These are phyloP conservation scores for Chaetodon trifasciatus DNA, from an alignment of 2,797 vertebrate species.

Conservation along the genomic window DNA sequence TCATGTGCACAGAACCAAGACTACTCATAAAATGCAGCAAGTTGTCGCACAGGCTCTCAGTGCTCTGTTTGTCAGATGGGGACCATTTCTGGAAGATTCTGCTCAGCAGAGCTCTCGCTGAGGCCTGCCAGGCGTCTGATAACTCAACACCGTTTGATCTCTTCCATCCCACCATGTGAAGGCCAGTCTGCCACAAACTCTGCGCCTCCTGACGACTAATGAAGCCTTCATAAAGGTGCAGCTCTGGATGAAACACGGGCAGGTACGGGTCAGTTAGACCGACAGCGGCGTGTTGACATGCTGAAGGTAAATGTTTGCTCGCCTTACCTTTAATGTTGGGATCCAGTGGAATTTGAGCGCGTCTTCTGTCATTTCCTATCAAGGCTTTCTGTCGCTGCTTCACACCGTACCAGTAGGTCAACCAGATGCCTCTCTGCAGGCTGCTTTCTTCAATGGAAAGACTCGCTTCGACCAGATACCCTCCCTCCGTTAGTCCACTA, in stretches of 20 bases:
- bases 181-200: fast-evolving
- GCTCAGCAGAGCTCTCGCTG: conserved; percentile 68
- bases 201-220: conserved; percentile 12
- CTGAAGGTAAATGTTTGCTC: fast-evolving
- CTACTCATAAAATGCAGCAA: fast-evolving
- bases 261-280: not conserved
- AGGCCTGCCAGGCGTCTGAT: conserved; percentile 60
- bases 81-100: conserved; percentile 74
- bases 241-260: conserved; percentile 55
- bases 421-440: fast-evolving
- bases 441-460: not conserved
- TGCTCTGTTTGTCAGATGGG: conserved; percentile 49
- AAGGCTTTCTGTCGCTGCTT: not conserved
- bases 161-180: fast-evolving
- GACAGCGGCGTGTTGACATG: fast-evolving
- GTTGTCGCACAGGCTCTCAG: conserved; percentile 14
- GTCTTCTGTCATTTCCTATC: not conserved
- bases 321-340: conserved; percentile 52
- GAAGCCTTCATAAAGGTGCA: conserved; percentile 81
- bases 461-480: conserved; percentile 73
- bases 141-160: not conserved
- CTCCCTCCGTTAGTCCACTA: conserved; percentile 45
- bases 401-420: conserved; percentile 55
- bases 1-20: fast-evolving
- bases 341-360: fast-evolving